Base-by-base conservation (phyloP, 2,888 invertebrate genomes). In the Lacanobia wlatinum region DNA sequence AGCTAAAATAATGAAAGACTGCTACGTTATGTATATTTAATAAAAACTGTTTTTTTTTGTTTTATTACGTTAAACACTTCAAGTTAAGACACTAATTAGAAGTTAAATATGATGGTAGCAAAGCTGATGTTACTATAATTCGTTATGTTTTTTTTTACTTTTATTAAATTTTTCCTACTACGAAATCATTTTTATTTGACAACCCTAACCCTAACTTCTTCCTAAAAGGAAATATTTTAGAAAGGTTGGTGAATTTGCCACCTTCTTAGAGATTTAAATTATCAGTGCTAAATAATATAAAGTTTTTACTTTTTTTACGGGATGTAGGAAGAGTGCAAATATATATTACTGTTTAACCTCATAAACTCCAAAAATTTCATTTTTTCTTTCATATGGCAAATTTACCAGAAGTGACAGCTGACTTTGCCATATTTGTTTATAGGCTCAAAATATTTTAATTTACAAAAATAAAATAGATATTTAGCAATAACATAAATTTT, bases 281-380 rank as follows among this genome's bases (percentile, higher is more conserved):
- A 64, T 52, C 70, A 70, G 70, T 70, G 70, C 70, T 70, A 64
- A 64, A 64, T 59, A 70, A 70, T 48, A 50, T 62, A 50, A 62
- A 50, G 50, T 62, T 28, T 38, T 62, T 4, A 48, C 50, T 62
- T 62, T 62, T 62, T 50, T 60, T 43, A 60, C 60, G 40, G 60
- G 43, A 40, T 43, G 16, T 43, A 23, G 40, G 40, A 43, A 59
- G 48, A 46, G 46, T 61, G 28, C 61, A 61, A 28, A 61, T 43
- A 46, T n/a, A n/a, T 61, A 61, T 28, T 61, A 18, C 60, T 46
- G 23, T 46, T 61, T 46, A 61, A 61, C 60, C 46, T 61, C 60
- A 3, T 28, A 61, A 61, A 61, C 60, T 61, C 46, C 23, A 28
- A 46, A 46, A 61, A 46, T 18, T 28, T 23, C 18, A 23, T 43